Conservation (phyloP, 2,888 invertebrate species). For the Epinotia bilunana region DNA sequence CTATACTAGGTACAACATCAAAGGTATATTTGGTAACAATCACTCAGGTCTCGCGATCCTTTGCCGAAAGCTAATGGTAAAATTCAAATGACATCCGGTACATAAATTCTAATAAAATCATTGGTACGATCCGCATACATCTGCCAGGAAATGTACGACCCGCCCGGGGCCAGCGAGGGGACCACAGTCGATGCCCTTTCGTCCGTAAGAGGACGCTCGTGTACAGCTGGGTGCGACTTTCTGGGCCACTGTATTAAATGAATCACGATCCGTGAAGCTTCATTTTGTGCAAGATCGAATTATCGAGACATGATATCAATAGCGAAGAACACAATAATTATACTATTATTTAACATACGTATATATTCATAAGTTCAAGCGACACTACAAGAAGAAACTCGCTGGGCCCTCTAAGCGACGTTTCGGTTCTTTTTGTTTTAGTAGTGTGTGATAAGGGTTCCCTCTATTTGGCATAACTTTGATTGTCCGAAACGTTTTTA, state of each 20-base stretch:
- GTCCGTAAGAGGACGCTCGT: background rate
- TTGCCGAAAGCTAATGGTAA: too few species aligned
- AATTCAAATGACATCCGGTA: too few species aligned
- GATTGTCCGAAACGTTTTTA: too few species aligned
- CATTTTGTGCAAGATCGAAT: background rate
- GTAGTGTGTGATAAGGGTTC: background rate
- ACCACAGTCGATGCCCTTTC: background rate
- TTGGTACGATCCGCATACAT: too few species aligned
- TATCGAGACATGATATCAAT: slow-evolving; percentile 5
- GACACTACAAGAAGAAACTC: background rate
- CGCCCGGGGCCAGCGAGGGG: background rate
- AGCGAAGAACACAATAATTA: slow-evolving; percentile 10
- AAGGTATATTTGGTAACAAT: too few species aligned
- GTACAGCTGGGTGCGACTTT: background rate
- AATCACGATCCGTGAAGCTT: background rate
- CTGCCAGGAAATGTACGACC: background rate
- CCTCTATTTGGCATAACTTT: too few species aligned
- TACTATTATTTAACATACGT: background rate
- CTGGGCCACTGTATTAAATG: background rate
- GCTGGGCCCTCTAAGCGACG: background rate
- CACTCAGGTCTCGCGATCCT: too few species aligned
- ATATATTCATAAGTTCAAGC: background rate
- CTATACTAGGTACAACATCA: too few species aligned
- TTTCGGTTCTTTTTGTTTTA: background rate
- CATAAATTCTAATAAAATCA: background rate